Base-by-base conservation (phyloP, 2,113 vertebrate species). In the Leptosomus discolor region DNA sequence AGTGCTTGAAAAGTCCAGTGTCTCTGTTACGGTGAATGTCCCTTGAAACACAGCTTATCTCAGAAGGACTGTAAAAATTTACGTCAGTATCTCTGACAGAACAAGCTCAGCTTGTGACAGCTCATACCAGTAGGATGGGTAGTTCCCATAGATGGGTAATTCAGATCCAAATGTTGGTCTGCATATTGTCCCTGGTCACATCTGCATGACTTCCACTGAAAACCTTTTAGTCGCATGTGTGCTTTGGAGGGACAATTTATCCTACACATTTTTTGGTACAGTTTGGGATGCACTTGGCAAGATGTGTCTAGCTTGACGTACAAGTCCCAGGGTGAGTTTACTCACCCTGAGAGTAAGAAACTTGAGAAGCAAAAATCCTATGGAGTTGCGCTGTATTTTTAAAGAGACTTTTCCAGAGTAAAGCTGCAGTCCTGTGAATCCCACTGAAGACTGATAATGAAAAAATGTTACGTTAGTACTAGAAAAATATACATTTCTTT, bases 161-260 rank as follows among this genome's bases (percentile, higher is more conserved):
- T 94, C 56, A 53, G 53, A 69, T 79, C 50, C 78, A 67, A 45
- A 24, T 24, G 19, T 43, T 57, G 65, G 30, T 54, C 74, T 79
- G 29, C 11, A 5, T 41, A 4, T 32, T 85, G 37, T 29, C 78
- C 45, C 29, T 48, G 39, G 16, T 74, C 12, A 1, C 19, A 23
- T 39, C 70, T 83, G 78, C 78, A 24, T 48, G 63, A 27, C 12
- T 94, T 69, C 45, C 45, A 23, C 74, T 85, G 92, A 43, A 83
- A 85, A 69, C 29, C 61, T 3, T 15, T 27, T 27, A 50, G 50
- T 17, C 6, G 4, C 13, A 0, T 3, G 45, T n/a, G 1, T 58
- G n/a, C 50, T 82, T 79, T 63, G 60, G 45, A 65, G 60, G 22
- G 48, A 78, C 29, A 93, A 37, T 69, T 88, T 45, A 30, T 90